These are phyloP conservation scores for Ceratotherium simum DNA, from an alignment of 2,113 vertebrate genomes.

Conservation along the genomic window DNA sequence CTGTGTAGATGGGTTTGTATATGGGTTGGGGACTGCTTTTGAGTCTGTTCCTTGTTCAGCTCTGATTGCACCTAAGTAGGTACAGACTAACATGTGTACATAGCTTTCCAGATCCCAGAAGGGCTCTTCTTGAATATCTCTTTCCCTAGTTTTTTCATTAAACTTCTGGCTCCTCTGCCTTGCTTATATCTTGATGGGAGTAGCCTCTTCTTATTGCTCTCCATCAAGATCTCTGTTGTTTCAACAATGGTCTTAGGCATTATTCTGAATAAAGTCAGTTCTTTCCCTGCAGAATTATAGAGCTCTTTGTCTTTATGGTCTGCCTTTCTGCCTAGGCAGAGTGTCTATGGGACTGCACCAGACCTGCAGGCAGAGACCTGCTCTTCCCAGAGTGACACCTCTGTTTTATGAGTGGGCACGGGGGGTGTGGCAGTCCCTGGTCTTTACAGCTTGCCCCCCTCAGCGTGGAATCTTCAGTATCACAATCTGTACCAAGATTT, in stretches of 20 bases:
- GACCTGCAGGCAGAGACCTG: background rate
- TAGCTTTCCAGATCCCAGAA: background rate
- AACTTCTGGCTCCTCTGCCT: background rate
- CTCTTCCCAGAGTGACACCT: background rate
- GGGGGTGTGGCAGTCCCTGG: background rate
- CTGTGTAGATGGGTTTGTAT: background rate
- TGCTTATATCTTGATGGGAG: too few species aligned
- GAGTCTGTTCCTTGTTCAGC: background rate
- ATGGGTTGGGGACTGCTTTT: background rate
- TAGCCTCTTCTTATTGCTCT: background rate
- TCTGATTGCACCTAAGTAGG: background rate
- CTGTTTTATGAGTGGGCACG: background rate
- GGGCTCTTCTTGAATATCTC: background rate
- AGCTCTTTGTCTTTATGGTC: background rate
- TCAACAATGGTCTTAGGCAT: background rate
- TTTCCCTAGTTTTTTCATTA: background rate
- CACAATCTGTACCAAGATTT: background rate
- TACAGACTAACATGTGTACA: background rate
- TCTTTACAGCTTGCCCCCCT: background rate
- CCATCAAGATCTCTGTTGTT: background rate
- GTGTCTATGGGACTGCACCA: background rate
- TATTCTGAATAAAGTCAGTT: background rate
- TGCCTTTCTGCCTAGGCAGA: background rate
- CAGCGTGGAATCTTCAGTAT: background rate
- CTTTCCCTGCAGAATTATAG: background rate